Conservation (phyloP, 2,113 vertebrate genomes). For the Echinops telfairi region DNA sequence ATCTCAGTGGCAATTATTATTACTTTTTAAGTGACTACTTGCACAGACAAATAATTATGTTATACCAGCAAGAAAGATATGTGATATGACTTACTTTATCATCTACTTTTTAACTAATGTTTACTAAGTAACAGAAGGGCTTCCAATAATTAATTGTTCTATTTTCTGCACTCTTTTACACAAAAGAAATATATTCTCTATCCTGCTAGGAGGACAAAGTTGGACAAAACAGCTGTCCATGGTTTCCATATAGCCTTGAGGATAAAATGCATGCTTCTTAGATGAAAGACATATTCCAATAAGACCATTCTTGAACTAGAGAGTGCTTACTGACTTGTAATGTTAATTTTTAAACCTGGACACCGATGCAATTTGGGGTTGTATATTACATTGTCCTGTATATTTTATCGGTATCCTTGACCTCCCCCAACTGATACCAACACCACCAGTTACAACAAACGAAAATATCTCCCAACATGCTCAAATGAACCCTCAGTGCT, state of each 20-base stretch:
- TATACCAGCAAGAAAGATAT: conserved; percentile 36
- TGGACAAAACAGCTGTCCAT: no score
- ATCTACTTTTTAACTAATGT: conserved; percentile 39
- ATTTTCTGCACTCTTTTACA: background rate
- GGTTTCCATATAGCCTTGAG: no score
- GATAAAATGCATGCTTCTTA: background rate
- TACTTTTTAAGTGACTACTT: conserved; percentile 62
- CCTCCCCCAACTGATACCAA: background rate
- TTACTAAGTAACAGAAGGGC: conserved; percentile 62
- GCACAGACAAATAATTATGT: conserved; percentile 28
- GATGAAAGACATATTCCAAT: background rate
- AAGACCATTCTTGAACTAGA: background rate
- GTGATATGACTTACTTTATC: conserved; percentile 53
- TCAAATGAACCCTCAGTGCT: background rate
- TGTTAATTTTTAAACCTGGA: background rate
- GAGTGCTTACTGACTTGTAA: background rate
- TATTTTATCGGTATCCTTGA: background rate
- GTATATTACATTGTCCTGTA: background rate
- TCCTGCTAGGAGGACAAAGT: no score
- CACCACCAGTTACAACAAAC: background rate
- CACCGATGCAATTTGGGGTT: background rate
- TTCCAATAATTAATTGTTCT: conserved; percentile 48
- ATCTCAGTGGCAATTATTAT: conserved; percentile 59
- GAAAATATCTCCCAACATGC: background rate
- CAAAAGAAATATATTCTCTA: background rate